These are phyloP conservation scores for Porites lobata DNA, from an alignment of 92 coral and sea anemone genomes.

Conservation along the genomic window DNA sequence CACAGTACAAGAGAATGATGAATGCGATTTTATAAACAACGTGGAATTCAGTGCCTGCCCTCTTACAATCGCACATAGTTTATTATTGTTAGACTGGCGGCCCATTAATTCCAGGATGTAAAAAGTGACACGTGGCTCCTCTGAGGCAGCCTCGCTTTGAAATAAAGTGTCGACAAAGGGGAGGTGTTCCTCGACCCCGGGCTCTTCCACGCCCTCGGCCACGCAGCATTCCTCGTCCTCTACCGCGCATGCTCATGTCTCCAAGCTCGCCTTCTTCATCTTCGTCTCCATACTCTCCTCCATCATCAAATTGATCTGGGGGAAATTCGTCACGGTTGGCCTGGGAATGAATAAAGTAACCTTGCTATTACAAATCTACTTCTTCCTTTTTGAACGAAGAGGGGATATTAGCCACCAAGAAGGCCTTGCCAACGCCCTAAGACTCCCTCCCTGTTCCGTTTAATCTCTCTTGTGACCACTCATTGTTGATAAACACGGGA, in stretches of 20 bases:
- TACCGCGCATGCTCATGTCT: slow-evolving; percentile 75
- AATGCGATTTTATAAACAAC: background rate
- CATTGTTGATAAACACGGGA: no score
- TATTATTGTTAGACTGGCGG: slow-evolving; percentile 79
- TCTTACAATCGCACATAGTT: slow-evolving; percentile 3
- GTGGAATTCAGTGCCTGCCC: slow-evolving; percentile 10
- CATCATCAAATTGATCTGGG: slow-evolving; percentile 68
- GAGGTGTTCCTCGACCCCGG: slow-evolving; percentile 91
- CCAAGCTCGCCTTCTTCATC: slow-evolving; percentile 78
- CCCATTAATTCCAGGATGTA: slow-evolving; percentile 94
- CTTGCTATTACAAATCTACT: background rate
- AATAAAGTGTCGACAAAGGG: slow-evolving; percentile 94
- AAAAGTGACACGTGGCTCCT: slow-evolving; percentile 92
- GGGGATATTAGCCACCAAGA: no score
- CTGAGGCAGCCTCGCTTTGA: slow-evolving; percentile 96
- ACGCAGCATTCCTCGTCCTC: slow-evolving; percentile 87
- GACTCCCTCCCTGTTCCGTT: no score
- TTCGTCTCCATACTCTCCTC: slow-evolving; percentile 72
- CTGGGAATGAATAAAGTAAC: slow-evolving; percentile 38
- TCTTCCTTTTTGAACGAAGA: no score
- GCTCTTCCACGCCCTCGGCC: slow-evolving; percentile 93
- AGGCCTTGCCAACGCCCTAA: no score
- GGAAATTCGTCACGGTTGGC: slow-evolving; percentile 77
- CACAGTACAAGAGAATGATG: background rate
- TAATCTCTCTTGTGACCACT: no score